Conservation (phyloP, 2,888 invertebrate species). For the Caenorhabditis doughertyi region DNA sequence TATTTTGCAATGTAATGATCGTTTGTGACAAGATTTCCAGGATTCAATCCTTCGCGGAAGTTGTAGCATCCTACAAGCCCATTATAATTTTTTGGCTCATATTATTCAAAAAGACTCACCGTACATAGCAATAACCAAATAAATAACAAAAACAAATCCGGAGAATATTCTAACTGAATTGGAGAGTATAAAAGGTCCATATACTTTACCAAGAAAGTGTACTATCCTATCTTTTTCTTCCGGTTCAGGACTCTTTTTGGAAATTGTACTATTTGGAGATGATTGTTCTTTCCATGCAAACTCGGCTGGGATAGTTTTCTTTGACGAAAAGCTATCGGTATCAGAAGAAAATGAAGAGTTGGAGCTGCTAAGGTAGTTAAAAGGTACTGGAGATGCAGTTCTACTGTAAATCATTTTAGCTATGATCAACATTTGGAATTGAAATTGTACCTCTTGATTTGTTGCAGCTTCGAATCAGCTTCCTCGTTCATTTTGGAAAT, state of each 20-base stretch:
- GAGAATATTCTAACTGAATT: conserved; percentile 69
- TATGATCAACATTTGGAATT: background rate
- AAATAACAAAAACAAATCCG: conserved; percentile 69
- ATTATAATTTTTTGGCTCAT: conserved; percentile 1
- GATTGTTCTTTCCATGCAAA: conserved; percentile 36
- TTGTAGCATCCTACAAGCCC: conserved; percentile 85
- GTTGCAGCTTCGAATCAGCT: conserved; percentile 50
- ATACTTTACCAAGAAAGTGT: conserved; percentile 75
- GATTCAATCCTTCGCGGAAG: conserved; percentile 80
- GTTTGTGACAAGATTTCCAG: conserved; percentile 80
- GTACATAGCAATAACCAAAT: conserved; percentile 70
- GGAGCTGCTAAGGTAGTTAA: conserved; percentile 36
- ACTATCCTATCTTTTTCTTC: conserved; percentile 56
- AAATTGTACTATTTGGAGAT: background rate
- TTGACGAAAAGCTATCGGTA: conserved; percentile 64
- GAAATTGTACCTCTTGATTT: conserved; percentile 33
- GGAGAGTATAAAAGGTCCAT: conserved; percentile 79
- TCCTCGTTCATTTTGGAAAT: conserved; percentile 62
- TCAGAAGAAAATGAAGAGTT: conserved; percentile 49
- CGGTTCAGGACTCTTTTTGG: background rate
- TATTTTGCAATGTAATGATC: conserved; percentile 81
- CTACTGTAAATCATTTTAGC: background rate
- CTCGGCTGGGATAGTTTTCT: conserved; percentile 53
- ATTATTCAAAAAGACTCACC: conserved; percentile 42
- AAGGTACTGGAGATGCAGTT: conserved; percentile 17